These are phyloP conservation scores for Ictalurus punctatus DNA, from an alignment of 2,113 vertebrate species.

Conservation along the genomic window DNA sequence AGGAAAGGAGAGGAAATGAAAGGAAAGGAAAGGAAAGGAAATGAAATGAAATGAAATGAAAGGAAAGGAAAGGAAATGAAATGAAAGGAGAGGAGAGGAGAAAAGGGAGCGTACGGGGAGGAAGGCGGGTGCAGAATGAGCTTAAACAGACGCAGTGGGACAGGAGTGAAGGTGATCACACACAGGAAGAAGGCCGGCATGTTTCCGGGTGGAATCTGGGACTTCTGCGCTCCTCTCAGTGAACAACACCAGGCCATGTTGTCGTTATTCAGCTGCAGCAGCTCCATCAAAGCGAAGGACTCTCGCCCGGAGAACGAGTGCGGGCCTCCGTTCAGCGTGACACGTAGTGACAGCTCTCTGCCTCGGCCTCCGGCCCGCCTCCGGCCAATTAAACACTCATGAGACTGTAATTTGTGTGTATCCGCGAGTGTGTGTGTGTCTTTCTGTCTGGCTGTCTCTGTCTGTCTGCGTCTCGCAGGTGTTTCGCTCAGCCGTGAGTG, in stretches of 20 bases:
- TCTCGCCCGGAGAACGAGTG: conserved; percentile 20
- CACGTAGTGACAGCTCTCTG: conserved; percentile 46
- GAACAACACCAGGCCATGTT: background rate
- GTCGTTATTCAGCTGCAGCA: conserved; percentile 30
- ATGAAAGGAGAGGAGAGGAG: too few species aligned
- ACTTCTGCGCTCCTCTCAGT: background rate
- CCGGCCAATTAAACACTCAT: conserved; percentile 48
- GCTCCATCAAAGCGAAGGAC: conserved; percentile 47
- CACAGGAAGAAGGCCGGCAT: background rate
- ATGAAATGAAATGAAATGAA: background rate
- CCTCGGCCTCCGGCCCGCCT: conserved; percentile 41
- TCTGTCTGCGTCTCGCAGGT: conserved; percentile 28
- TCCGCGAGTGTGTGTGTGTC: conserved; percentile 40
- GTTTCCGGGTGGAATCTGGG: conserved; percentile 2
- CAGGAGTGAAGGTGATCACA: too few species aligned
- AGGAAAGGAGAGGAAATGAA: background rate
- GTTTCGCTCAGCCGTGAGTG: conserved; percentile 1
- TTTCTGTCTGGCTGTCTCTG: conserved; percentile 34
- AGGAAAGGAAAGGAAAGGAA: background rate
- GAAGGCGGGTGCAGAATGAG: too few species aligned
- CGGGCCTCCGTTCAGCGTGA: conserved; percentile 24
- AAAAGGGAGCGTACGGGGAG: background rate
- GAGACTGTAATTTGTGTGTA: conserved; percentile 34
- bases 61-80: background rate
- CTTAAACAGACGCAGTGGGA: background rate